Percentiles rank a stretch among this genome's conserved stretches.
These are phyloP conservation scores for Eulacestoma nigropectus DNA, from an alignment of 2,113 vertebrate genomes.

Conservation along the genomic window DNA sequence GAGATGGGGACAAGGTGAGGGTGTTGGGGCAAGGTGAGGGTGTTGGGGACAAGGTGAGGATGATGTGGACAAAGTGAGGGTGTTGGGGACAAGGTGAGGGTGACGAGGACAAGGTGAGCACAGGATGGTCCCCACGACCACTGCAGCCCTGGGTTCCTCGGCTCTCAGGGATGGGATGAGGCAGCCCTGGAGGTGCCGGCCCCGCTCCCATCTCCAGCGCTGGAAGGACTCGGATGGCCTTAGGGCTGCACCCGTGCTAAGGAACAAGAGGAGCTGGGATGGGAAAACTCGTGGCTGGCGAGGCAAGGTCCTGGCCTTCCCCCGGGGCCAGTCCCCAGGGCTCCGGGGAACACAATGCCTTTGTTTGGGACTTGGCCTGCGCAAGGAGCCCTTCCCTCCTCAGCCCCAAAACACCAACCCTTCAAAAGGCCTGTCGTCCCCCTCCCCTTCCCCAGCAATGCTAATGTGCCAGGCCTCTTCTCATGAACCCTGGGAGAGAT, in stretches of 20 bases:
- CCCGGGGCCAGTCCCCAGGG: neutral
- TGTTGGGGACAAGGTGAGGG: fast-evolving
- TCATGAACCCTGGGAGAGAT: constrained; percentile 38
- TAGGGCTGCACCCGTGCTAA: neutral
- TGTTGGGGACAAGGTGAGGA: too few species aligned
- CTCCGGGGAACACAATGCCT: constrained; percentile 5
- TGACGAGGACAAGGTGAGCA: fast-evolving
- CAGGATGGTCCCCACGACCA: neutral
- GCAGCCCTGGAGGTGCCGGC: neutral
- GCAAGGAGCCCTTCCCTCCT: neutral
- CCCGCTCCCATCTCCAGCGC: fast-evolving
- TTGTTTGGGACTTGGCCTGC: constrained; percentile 4
- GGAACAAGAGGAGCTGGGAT: neutral
- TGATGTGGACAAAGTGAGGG: fast-evolving
- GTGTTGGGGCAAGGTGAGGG: neutral
- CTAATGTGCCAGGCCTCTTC: constrained; percentile 42
- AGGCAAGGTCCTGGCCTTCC: neutral
- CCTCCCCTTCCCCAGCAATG: neutral
- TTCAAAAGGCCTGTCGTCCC: neutral
- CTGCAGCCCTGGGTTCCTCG: neutral
- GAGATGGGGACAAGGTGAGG: fast-evolving
- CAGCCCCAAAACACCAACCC: constrained; percentile 4
- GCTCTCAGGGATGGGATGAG: neutral
- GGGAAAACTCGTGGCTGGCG: neutral
- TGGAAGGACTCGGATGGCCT: neutral